Percentiles rank a stretch among this genome's conserved stretches.
Evolutionary conservation across 2,888 invertebrate species (phyloP).

Genomic region (Lasius fuliginosus): DNA sequence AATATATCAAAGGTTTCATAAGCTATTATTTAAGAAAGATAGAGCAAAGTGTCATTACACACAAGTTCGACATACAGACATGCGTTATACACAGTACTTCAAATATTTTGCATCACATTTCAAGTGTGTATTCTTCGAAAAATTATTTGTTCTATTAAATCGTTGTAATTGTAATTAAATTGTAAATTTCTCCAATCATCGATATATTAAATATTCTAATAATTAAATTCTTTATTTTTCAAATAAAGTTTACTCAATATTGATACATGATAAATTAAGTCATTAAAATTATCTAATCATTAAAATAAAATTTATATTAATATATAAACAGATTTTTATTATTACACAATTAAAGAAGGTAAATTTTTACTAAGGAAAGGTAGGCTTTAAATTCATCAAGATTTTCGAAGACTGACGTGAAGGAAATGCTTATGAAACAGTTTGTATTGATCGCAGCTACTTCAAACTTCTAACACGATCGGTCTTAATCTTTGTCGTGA

Average conservation of each 20-base stretch:
- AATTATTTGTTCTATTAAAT: not conserved
- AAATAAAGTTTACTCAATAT: not conserved
- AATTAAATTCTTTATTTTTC: not conserved
- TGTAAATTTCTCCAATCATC: too few relatives aligned
- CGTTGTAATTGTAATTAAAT: not conserved
- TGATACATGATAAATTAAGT: not conserved
- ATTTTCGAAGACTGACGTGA: not conserved
- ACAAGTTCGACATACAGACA: too few relatives aligned
- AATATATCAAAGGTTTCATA: not conserved
- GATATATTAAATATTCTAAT: not conserved
- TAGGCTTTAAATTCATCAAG: not conserved
- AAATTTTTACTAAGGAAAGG: not conserved
- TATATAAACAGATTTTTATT: not conserved
- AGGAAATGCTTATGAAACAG: conserved; percentile 23
- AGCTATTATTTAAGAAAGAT: not conserved
- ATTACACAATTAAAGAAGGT: not conserved
- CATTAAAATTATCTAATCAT: not conserved
- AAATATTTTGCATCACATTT: not conserved
- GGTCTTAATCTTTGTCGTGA: conserved; percentile 42
- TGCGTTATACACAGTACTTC: too few relatives aligned
- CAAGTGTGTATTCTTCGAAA: not conserved
- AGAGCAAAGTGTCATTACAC: not conserved
- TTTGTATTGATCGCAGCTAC: conserved; percentile 24
- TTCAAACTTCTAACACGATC: conserved; percentile 45
- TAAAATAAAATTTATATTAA: not conserved